Conservation (phyloP, 2,113 vertebrate genomes). For the Addax nasomaculatus region DNA sequence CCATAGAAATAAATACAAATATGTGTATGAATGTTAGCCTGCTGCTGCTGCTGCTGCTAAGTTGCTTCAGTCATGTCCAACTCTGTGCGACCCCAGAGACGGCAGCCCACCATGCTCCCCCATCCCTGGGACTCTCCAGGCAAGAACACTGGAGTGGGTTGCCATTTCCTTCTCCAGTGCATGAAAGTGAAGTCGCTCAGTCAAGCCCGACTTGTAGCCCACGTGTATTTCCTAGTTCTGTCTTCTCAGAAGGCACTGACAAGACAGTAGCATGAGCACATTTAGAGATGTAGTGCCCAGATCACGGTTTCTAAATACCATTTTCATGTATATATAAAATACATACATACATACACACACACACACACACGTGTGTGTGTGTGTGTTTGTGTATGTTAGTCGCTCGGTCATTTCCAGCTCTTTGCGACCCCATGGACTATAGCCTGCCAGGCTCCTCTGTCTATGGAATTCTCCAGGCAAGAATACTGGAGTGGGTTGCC, state of each 20-base stretch:
- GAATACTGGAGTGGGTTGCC: neutral
- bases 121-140: too few relatives aligned
- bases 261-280: neutral
- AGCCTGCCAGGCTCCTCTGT: neutral
- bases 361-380: fast-evolving
- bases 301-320: neutral
- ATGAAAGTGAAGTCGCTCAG: too few relatives aligned
- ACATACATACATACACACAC: neutral
- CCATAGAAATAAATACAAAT: neutral
- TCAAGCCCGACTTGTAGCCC: too few relatives aligned
- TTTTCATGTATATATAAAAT: neutral
- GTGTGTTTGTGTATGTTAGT: neutral
- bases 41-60: too few relatives aligned
- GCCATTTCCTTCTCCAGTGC: too few relatives aligned
- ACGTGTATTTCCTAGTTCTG: neutral
- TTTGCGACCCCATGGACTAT: neutral
- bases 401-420: neutral
- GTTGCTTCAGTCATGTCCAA: too few relatives aligned
- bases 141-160: too few relatives aligned
- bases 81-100: too few relatives aligned
- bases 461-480: neutral
- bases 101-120: too few relatives aligned
- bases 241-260: neutral
- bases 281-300: neutral
- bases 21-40: neutral